Percentiles rank a stretch among this genome's conserved stretches.
Evolutionary conservation across 2,113 vertebrate species (phyloP).

Genomic region (Prinia subflava): DNA sequence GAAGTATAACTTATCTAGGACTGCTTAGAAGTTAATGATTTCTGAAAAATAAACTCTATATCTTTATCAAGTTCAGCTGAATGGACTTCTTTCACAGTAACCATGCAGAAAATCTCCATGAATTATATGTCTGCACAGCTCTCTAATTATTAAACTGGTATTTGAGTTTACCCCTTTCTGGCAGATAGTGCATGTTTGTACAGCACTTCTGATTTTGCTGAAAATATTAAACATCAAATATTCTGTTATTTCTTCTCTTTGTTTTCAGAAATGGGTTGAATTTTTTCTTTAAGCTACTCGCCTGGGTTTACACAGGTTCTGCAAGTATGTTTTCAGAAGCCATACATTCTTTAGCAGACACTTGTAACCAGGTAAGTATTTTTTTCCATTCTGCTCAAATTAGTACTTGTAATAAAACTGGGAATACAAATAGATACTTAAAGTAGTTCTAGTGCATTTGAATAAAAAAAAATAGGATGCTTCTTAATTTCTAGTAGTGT

Average conservation of each 20-base stretch:
- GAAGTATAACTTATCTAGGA: neutral
- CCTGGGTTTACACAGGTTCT: slow-evolving; percentile 98
- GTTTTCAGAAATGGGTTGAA: slow-evolving; percentile 93
- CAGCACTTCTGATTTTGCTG: neutral
- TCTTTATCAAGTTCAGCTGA: neutral
- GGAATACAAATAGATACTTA: neutral
- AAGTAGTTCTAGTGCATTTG: neutral
- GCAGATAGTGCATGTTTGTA: neutral
- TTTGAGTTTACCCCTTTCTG: neutral
- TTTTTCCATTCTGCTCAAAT: neutral
- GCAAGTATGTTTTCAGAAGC: slow-evolving; percentile 99
- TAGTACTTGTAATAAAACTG: neutral
- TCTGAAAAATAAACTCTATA: neutral
- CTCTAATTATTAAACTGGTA: neutral
- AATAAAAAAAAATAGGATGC: neutral
- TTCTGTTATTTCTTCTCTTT: slow-evolving; percentile 20
- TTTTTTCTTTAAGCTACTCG: slow-evolving; percentile 97
- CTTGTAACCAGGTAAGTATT: slow-evolving; percentile 89
- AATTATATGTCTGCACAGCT: neutral
- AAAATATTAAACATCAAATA: neutral
- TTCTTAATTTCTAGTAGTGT: neutral
- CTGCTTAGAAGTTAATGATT: neutral
- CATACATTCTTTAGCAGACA: slow-evolving; percentile 96
- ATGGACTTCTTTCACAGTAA: neutral
- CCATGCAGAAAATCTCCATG: neutral